Base-by-base conservation (phyloP, 2,888 invertebrate genomes). In the Aleiodes leptofemur region DNA sequence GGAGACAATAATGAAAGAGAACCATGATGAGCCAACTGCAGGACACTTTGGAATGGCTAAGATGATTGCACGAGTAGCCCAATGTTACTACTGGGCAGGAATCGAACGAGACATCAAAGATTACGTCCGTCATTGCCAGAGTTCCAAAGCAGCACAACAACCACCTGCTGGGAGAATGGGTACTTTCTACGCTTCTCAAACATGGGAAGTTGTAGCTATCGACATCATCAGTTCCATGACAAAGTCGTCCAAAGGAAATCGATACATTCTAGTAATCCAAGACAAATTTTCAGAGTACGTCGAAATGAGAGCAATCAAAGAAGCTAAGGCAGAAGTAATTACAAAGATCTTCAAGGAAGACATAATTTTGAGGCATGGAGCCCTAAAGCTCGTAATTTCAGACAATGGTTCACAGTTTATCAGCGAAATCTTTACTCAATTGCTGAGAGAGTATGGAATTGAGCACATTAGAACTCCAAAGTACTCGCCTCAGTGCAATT, bases 401-500 rank as follows among this genome's bases (percentile, higher is more conserved):
- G 85, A 86, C 64, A 86, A 86, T 70, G 83, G 84, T 0, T 55
- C 78, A 0, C 83, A 84, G 38, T 85, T 79, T 48, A 76, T 51
- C 3, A 79, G 79, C 29, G 71, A 51, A 23, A 9, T 59, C 8
- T 80, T 84, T n/a, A 31, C 31, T 9, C 34, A 78, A 2, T 14
- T 77, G 34, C 59, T 82, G 4, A 0, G 4, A 11, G 16, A 69
- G 4, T 69, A 14, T 38, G 31, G 31, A 0, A 76, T 69, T 0
- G 69, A 76, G 11, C 82, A 82, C 48, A 76, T 78, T 0, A 48
- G 71, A 1, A 86, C 84, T 0, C 84, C 86, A 2, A 79, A 79
- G 7, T 82, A 87, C 71, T 31, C 83, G 6, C 81, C 84, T 0
- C 86, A 88, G 51, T 83, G 82, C 1, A 88, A 89, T 72, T 85